Evolutionary conservation across 2,797 vertebrate genomes (phyloP).

Genomic region (Zalophus californianus): DNA sequence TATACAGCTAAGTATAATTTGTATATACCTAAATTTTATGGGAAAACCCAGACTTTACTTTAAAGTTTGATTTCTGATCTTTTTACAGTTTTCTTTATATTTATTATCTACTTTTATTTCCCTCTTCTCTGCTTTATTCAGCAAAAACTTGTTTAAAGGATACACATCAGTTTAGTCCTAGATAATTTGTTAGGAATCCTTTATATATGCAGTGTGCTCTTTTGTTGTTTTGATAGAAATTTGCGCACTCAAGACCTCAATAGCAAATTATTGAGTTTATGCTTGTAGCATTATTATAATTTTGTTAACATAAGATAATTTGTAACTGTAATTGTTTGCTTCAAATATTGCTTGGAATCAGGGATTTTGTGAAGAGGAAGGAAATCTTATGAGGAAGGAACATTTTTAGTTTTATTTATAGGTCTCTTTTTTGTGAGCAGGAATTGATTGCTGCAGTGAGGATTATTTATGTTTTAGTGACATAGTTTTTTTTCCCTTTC

Average conservation of each 20-base stretch:
- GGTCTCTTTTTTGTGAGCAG: conserved; percentile 52
- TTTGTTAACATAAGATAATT: conserved; percentile 29
- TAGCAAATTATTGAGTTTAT: conserved; percentile 51
- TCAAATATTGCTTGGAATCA: conserved; percentile 57
- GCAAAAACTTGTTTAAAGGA: conserved; percentile 43
- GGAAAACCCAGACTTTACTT: neutral
- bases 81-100: neutral
- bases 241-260: neutral
- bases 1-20: conserved; percentile 11
- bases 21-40: conserved; percentile 3
- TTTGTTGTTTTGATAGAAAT: conserved; percentile 35
- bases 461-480: conserved; percentile 54
- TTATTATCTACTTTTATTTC: conserved; percentile 13
- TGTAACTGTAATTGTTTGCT: neutral
- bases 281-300: conserved; percentile 39
- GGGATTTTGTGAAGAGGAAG: conserved; percentile 65
- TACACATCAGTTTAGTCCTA: neutral
- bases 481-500: neutral
- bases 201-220: neutral
- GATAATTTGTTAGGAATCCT: conserved; percentile 39
- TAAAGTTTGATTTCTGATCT: conserved; percentile 24
- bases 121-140: conserved; percentile 29
- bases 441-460: conserved; percentile 29
- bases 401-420: conserved; percentile 57
- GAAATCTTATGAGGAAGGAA: conserved; percentile 56